Evolutionary conservation across 2,888 invertebrate species (phyloP).

Genomic region (Criorhina ranunculi): DNA sequence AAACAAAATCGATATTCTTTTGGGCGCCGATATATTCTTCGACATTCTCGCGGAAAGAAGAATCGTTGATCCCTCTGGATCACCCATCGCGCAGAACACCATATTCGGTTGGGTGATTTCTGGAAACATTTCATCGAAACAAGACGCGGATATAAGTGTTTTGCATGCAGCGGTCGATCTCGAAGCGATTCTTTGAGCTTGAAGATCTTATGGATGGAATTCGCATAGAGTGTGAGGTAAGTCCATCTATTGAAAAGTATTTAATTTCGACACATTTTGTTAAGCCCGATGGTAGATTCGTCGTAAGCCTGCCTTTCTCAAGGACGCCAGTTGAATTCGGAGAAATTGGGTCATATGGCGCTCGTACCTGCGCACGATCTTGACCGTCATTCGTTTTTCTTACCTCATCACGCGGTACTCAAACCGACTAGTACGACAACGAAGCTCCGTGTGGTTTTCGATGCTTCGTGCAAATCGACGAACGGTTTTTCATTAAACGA

Average conservation of each 20-base stretch:
- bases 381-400: conserved; percentile 4
- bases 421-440: conserved; percentile 9
- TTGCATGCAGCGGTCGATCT: conserved; percentile 1
- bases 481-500: conserved; percentile 25
- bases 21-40: conserved; percentile 51
- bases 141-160: not conserved
- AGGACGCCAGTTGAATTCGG: conserved; percentile 10
- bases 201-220: not conserved
- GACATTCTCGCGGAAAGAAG: conserved; percentile 20
- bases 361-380: not conserved
- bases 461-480: conserved; percentile 18
- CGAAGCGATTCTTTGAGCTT: conserved; percentile 20
- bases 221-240: conserved; percentile 14
- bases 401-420: conserved; percentile 15
- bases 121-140: conserved; percentile 13
- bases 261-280: conserved; percentile 11
- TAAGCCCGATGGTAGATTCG: conserved; percentile 25
- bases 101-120: conserved; percentile 35
- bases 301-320: conserved; percentile 12
- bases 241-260: conserved; percentile 12
- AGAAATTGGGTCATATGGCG: not conserved
- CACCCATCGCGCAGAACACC: conserved; percentile 22
- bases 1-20: conserved; percentile 43
- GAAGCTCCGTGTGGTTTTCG: conserved; percentile 26
- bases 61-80: conserved; percentile 20